Base-by-base conservation (phyloP, 2,797 vertebrate genomes). In the Schizopygopsis pylzovi region DNA sequence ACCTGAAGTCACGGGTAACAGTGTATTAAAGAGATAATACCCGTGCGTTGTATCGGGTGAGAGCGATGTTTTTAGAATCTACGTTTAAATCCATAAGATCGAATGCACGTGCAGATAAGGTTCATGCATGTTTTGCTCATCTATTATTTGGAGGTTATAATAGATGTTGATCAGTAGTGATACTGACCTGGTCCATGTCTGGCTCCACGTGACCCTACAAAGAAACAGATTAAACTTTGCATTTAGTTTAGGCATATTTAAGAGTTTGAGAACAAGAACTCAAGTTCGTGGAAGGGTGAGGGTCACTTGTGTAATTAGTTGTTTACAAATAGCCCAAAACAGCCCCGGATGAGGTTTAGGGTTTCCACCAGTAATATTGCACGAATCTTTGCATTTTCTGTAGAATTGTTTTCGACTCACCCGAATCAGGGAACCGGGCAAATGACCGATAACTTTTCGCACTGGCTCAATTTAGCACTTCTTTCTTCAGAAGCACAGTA, bases 1-100 rank as follows among this genome's bases (percentile, higher is more conserved):
- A 90, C 78, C 88, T 84, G 43, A 89, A 91, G 90, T 89, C 89
- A 89, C 82, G 86, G 79, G 82, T 89, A 90, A 87, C 73, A 18
- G 71, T 78, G 76, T 81, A 86, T 83, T 89, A 81, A 84, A 82
- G 54, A 83, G 83, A 86, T 33, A 33, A 33, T 33, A 33, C 70
- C 41, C 18, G 6, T 81, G 82, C 63, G 59, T 67, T 52, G 41
- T 67, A 82, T 70, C 72, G 52, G 89, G 90, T 90, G 89, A 89
- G 87, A 85, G 54, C 37, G 52, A 22, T 54, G 25, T n/a, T 81
- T 72, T 78, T 75, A 37, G 68, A 16, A 41, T 45, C 52, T 81
- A 59, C 45, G 52, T 56, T 87, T 70, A 33, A 41, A 67, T 4
- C 73, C n/a, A 15, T 45, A 11, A 71, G 41, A 59, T 59, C 1